Conservation (phyloP, 2,797 vertebrate genomes). For the Pipistrellus kuhlii region DNA sequence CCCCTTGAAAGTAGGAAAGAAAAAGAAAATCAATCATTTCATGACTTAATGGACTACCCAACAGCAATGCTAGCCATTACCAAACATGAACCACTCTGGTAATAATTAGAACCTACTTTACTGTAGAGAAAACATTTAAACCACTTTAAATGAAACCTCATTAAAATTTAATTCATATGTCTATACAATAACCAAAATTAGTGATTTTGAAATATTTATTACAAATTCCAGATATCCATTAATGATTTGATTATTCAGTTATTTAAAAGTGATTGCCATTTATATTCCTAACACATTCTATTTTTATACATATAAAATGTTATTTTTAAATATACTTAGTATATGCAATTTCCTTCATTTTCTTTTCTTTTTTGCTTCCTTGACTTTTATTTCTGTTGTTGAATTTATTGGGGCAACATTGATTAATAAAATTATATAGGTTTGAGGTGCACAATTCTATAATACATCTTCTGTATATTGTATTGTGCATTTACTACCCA, state of each 20-base stretch:
- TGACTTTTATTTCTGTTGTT: neutral
- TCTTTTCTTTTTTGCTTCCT: neutral
- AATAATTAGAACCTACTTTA: conserved; percentile 68
- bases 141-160: conserved; percentile 62
- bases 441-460: neutral
- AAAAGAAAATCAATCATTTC: conserved; percentile 78
- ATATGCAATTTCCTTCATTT: neutral
- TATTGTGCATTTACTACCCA: too few species aligned
- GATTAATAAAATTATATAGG: neutral
- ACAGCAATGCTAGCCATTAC: conserved; percentile 60
- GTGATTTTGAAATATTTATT: conserved; percentile 54
- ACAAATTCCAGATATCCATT: conserved; percentile 17
- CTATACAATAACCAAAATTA: neutral
- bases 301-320: neutral
- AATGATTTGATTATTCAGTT: conserved; percentile 30
- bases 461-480: neutral
- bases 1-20: conserved; percentile 67
- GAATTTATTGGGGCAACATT: neutral
- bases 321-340: neutral
- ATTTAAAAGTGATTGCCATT: conserved; percentile 32
- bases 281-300: neutral
- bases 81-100: conserved; percentile 52
- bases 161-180: conserved; percentile 63
- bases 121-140: conserved; percentile 41
- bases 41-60: conserved; percentile 75